A percentile compares a stretch with the other conserved stretches of the same genome.
These are phyloP conservation scores for Eurois occulta DNA, from an alignment of 2,888 invertebrate species.

Conservation along the genomic window DNA sequence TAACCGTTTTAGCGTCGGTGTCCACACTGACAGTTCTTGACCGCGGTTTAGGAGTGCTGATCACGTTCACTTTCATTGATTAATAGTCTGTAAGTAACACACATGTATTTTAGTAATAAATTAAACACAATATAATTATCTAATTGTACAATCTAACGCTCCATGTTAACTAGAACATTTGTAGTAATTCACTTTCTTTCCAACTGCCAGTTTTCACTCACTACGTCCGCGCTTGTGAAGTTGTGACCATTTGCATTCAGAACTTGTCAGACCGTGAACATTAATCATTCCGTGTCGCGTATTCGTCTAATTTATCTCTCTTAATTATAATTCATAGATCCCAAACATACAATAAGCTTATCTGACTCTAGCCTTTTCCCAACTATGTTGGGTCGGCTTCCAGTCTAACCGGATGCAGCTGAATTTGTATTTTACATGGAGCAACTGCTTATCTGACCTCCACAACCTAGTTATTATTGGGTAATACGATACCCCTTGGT, in stretches of 20 bases:
- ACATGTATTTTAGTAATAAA: slow-evolving; percentile 6
- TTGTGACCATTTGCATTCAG: slow-evolving; percentile 62
- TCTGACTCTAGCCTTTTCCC: background rate
- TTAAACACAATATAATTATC: slow-evolving; percentile 21
- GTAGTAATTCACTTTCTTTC: slow-evolving; percentile 67
- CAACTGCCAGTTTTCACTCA: slow-evolving; percentile 66
- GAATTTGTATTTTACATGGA: too few relatives aligned
- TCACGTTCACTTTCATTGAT: too few relatives aligned
- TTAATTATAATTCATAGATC: background rate
- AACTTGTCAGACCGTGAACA: slow-evolving; percentile 68
- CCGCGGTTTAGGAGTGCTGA: too few relatives aligned
- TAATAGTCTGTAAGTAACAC: background rate
- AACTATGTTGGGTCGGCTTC: too few relatives aligned
- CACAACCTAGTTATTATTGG: too few relatives aligned
- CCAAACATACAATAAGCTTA: background rate
- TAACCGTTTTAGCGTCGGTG: too few relatives aligned
- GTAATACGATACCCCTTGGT: too few relatives aligned
- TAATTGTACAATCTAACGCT: slow-evolving; percentile 24
- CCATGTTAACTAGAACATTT: slow-evolving; percentile 62
- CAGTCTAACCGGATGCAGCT: too few relatives aligned
- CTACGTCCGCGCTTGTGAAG: slow-evolving; percentile 52
- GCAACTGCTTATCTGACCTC: too few relatives aligned
- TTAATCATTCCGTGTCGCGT: slow-evolving; percentile 7
- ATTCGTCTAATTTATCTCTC: background rate
- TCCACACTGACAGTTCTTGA: too few relatives aligned